These are phyloP conservation scores for Orthosia cruda DNA, from an alignment of 2,888 invertebrate species.

Conservation along the genomic window DNA sequence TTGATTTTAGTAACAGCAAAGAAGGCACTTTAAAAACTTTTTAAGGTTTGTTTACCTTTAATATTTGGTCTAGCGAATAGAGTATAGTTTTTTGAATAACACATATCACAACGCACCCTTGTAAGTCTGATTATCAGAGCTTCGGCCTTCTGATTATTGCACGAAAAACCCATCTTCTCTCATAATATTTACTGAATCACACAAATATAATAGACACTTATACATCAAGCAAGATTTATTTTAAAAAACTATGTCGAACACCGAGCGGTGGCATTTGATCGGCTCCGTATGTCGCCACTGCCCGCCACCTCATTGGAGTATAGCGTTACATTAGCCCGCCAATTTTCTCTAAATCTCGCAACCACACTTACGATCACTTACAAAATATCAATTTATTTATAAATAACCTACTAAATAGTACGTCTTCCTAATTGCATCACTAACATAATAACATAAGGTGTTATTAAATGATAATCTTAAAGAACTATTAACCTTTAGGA, in stretches of 20 bases:
- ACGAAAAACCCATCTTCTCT: too few relatives aligned
- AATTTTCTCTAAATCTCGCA: conserved; percentile 49
- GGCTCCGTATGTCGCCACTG: conserved; percentile 9
- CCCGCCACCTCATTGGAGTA: background rate
- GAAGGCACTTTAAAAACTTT: too few relatives aligned
- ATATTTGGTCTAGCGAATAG: too few relatives aligned
- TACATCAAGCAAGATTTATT: background rate
- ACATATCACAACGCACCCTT: too few relatives aligned
- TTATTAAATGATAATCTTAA: conserved; percentile 77
- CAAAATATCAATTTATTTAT: conserved; percentile 68
- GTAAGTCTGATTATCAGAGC: too few relatives aligned
- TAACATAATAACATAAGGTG: conserved; percentile 73
- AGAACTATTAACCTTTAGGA: conserved; percentile 86
- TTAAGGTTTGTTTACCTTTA: too few relatives aligned
- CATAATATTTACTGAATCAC: too few relatives aligned
- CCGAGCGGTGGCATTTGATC: conserved; percentile 11
- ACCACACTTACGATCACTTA: conserved; percentile 47
- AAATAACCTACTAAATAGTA: conserved; percentile 58
- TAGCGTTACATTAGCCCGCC: conserved; percentile 39
- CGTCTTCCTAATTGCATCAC: conserved; percentile 71
- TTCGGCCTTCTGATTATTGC: too few relatives aligned
- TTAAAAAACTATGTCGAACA: conserved; percentile 3
- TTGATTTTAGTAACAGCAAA: too few relatives aligned
- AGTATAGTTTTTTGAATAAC: too few relatives aligned
- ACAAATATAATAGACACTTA: too few relatives aligned